A percentile compares a stretch with the other conserved stretches of the same genome.
Conservation (phyloP, 1,140 invertebrate genomes). For the Myzus persicae region DNA sequence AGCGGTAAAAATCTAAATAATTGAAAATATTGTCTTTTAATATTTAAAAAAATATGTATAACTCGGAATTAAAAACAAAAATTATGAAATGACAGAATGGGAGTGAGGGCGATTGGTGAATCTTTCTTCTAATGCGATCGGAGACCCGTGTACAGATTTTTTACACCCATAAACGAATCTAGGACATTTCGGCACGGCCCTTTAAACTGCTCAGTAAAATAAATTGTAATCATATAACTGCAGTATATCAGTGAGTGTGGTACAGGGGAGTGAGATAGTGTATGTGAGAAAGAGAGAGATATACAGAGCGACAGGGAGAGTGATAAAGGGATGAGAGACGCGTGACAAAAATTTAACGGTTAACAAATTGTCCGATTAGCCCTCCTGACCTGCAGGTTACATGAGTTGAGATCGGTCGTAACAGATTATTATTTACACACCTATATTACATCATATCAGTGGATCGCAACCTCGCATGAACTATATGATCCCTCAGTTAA, state of each 20-base stretch:
- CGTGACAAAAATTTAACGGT: neutral
- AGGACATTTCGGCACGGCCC: no score
- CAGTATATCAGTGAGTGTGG: neutral
- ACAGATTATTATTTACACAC: neutral
- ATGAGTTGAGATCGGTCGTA: neutral
- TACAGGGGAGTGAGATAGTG: neutral
- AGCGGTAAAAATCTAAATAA: no score
- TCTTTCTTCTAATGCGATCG: no score
- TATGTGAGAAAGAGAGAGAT: neutral
- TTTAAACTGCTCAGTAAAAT: neutral
- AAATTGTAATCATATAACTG: neutral
- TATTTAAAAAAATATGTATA: no score
- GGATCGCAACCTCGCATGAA: neutral
- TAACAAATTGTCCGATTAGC: slow-evolving; percentile 17
- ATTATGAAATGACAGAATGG: no score
- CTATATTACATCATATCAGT: neutral
- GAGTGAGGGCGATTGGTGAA: no score
- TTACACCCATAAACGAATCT: no score
- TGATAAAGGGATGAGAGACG: neutral
- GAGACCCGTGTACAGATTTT: neutral
- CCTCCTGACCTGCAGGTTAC: neutral
- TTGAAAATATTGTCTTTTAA: no score
- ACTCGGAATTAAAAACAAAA: no score
- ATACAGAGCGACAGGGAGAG: neutral
- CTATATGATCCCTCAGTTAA: neutral